phyloP scores from a whole-genome alignment of 1,140 invertebrate species.

The Rhopalosiphum padi region DNA sequence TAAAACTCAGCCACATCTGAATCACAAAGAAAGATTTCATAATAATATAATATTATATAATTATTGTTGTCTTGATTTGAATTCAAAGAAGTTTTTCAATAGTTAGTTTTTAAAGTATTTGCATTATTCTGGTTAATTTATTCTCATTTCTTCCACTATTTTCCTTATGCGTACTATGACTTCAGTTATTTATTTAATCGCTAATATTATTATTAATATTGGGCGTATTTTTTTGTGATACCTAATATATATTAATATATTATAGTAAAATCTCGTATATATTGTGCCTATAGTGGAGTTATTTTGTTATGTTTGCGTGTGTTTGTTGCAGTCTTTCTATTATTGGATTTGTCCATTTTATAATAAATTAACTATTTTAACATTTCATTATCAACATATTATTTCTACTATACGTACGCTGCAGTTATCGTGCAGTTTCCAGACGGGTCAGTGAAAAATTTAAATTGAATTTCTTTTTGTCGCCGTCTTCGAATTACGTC shows the following conservation, averaged over 20 bases:
- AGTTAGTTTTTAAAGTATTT: neutral
- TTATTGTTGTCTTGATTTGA: neutral
- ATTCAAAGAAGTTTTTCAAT: neutral
- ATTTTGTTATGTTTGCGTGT: neutral
- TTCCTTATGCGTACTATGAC: neutral
- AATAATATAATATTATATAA: neutral
- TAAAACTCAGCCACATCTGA: neutral
- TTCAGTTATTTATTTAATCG: neutral
- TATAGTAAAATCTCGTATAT: neutral
- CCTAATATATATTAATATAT: neutral
- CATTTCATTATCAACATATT: neutral
- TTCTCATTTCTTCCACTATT: neutral
- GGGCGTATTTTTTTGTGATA: neutral
- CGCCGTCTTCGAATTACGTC: neutral
- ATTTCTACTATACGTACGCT: neutral
- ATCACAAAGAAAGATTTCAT: neutral
- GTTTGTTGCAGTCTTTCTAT: neutral
- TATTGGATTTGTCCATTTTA: neutral
- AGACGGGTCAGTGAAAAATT: neutral
- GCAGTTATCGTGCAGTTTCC: neutral
- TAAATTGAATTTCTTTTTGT: neutral
- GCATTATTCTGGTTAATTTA: neutral
- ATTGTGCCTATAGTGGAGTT: neutral
- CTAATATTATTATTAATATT: neutral
- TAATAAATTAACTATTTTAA: neutral